Percentiles rank a stretch among this genome's conserved stretches.
Evolutionary conservation across 2,113 vertebrate genomes (phyloP).

Genomic region (Aptenodytes forsteri): DNA sequence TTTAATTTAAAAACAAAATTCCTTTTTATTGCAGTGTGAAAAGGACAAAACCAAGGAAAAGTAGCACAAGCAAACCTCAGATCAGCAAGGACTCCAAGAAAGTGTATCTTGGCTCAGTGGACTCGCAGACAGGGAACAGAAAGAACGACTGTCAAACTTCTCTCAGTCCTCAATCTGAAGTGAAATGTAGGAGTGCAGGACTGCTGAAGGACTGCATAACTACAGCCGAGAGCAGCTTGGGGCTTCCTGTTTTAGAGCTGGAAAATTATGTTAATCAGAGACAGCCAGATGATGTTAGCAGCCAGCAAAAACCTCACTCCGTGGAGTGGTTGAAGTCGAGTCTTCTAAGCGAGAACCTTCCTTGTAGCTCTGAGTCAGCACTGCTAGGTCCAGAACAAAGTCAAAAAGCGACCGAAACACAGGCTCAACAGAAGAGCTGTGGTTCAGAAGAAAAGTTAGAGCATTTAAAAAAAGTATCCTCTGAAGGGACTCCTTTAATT

Average conservation of each 20-base stretch:
- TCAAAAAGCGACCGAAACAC: slow-evolving; percentile 52
- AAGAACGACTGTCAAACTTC: not conserved
- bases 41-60: slow-evolving; percentile 72
- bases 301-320: slow-evolving; percentile 74
- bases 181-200: slow-evolving; percentile 4
- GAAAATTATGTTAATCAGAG: slow-evolving; percentile 68
- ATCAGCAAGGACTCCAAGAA: slow-evolving; percentile 34
- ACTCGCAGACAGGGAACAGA: not conserved
- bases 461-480: slow-evolving; percentile 46
- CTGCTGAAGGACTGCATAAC: slow-evolving; percentile 67
- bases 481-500: slow-evolving; percentile 64
- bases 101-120: slow-evolving; percentile 46
- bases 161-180: not conserved
- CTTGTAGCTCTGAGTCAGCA: slow-evolving; percentile 74
- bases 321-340: slow-evolving; percentile 44
- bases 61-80: slow-evolving; percentile 53
- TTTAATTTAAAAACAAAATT: not conserved
- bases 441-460: slow-evolving; percentile 53
- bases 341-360: slow-evolving; percentile 29
- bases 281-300: slow-evolving; percentile 57
- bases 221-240: slow-evolving; percentile 67
- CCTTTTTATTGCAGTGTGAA: slow-evolving; percentile 76
- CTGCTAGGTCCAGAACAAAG: slow-evolving; percentile 63
- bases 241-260: slow-evolving; percentile 70
- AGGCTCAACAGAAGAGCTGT: slow-evolving; percentile 54